phyloP scores from a whole-genome alignment of 92 coral and sea anemone genomes.

The Porites cylindrica region DNA sequence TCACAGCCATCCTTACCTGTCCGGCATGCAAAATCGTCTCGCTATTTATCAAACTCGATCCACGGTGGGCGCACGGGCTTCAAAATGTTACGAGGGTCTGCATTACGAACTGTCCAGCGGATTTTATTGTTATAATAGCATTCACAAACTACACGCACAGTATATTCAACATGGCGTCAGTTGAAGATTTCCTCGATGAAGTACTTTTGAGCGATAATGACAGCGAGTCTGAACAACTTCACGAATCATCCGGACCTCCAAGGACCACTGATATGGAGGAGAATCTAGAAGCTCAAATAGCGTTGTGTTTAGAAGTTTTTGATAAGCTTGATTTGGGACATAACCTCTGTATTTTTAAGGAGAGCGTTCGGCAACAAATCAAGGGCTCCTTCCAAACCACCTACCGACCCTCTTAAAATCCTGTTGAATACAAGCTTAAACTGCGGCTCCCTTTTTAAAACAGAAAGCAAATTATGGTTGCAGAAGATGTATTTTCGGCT shows the following conservation, averaged over 20 bases:
- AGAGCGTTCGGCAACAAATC: too few relatives aligned
- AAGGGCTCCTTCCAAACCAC: constrained; percentile 46
- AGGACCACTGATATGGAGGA: constrained; percentile 18
- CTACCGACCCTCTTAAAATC: constrained; percentile 62
- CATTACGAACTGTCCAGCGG: constrained; percentile 45
- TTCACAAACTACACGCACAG: neutral
- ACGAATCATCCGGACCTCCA: constrained; percentile 12
- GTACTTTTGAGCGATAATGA: constrained; percentile 15
- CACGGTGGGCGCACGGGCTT: constrained; percentile 50
- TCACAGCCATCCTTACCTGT: too few relatives aligned
- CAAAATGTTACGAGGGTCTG: constrained; percentile 61
- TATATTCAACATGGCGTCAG: constrained; percentile 37
- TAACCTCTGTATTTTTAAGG: constrained; percentile 52
- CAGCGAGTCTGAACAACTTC: constrained; percentile 37
- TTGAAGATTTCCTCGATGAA: constrained; percentile 36
- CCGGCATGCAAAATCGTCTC: too few relatives aligned
- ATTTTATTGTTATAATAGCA: constrained; percentile 17
- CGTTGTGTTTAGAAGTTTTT: constrained; percentile 64
- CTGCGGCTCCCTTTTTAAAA: constrained; percentile 50
- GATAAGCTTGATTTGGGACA: constrained; percentile 63
- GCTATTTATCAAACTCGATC: too few relatives aligned
- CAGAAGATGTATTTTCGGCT: constrained; percentile 55
- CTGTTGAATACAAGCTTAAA: constrained; percentile 58
- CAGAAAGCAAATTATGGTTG: constrained; percentile 70
- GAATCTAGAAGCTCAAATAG: constrained; percentile 54